Percentiles rank a stretch among this genome's conserved stretches.
These are phyloP conservation scores for Drosophila funebris DNA, from an alignment of 1,140 invertebrate species.

Conservation along the genomic window DNA sequence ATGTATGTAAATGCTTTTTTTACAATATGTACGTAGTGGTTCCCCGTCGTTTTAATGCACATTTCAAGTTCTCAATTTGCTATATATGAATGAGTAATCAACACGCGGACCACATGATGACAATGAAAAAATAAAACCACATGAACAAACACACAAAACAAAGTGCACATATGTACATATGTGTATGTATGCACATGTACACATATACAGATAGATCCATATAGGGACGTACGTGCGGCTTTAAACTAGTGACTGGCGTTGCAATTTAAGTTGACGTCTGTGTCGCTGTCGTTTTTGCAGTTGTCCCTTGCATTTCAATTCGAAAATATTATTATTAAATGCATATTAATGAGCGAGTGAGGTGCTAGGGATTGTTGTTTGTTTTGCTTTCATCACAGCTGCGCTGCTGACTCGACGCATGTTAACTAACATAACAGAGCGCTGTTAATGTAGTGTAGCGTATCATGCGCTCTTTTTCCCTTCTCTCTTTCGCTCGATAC, in stretches of 20 bases:
- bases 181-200: neutral
- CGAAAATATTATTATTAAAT: conserved; percentile 44
- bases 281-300: neutral
- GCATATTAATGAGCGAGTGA: conserved; percentile 52
- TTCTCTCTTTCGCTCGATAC: neutral
- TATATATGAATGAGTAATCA: conserved; percentile 62
- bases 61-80: conserved; percentile 27
- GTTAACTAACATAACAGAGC: conserved; percentile 37
- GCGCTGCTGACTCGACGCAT: conserved; percentile 3
- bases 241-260: conserved; percentile 5
- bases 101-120: conserved; percentile 46
- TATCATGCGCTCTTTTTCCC: conserved; percentile 3
- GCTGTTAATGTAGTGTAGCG: conserved; percentile 25
- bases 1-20: neutral
- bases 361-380: conserved; percentile 15
- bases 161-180: conserved; percentile 7
- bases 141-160: conserved; percentile 51
- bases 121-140: conserved; percentile 55
- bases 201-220: neutral
- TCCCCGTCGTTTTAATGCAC: conserved; percentile 28
- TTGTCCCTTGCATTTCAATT: conserved; percentile 55
- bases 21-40: conserved; percentile 14
- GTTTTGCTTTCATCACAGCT: conserved; percentile 44
- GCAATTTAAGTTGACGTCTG: conserved; percentile 5
- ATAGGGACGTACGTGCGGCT: neutral